phyloP scores from a whole-genome alignment of 37 sponge, comb jelly and placozoan genomes.

The Spongia lamella region DNA sequence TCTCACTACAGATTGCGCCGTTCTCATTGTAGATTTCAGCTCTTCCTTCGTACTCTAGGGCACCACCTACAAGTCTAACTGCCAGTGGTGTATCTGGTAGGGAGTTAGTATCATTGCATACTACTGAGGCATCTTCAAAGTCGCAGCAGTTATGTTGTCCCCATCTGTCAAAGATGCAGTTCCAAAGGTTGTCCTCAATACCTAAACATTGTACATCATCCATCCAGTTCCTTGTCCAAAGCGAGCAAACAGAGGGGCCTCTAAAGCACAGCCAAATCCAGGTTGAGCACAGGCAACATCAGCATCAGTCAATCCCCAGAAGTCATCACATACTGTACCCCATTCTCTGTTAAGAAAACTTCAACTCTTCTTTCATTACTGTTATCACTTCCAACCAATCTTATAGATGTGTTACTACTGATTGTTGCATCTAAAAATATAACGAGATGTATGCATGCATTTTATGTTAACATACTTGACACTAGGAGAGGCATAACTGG shows the following conservation, averaged over 20 bases:
- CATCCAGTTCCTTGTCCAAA: conserved; percentile 30
- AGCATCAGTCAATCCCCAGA: conserved; percentile 5
- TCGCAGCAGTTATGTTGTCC: conserved; percentile 54
- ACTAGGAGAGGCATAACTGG: no score
- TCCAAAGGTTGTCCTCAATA: conserved; percentile 30
- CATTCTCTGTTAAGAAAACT: conserved; percentile 20
- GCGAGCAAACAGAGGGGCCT: background rate
- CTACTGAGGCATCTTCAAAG: no score
- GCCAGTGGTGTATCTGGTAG: background rate
- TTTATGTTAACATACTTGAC: no score
- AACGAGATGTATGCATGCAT: no score
- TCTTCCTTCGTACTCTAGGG: conserved; percentile 10
- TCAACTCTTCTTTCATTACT: conserved; percentile 25
- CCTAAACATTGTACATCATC: conserved; percentile 60
- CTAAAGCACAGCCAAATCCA: conserved; percentile 4
- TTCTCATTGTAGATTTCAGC: conserved; percentile 24
- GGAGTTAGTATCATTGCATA: no score
- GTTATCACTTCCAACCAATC: conserved; percentile 7
- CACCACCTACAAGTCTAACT: conserved; percentile 1
- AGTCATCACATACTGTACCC: conserved; percentile 43
- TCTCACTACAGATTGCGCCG: conserved; percentile 2
- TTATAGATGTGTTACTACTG: background rate
- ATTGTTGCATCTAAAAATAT: background rate
- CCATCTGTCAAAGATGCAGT: conserved; percentile 29
- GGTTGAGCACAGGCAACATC: conserved; percentile 33